phyloP scores from a whole-genome alignment of 1,140 invertebrate species.

The Holcopasites calliopsidis region DNA sequence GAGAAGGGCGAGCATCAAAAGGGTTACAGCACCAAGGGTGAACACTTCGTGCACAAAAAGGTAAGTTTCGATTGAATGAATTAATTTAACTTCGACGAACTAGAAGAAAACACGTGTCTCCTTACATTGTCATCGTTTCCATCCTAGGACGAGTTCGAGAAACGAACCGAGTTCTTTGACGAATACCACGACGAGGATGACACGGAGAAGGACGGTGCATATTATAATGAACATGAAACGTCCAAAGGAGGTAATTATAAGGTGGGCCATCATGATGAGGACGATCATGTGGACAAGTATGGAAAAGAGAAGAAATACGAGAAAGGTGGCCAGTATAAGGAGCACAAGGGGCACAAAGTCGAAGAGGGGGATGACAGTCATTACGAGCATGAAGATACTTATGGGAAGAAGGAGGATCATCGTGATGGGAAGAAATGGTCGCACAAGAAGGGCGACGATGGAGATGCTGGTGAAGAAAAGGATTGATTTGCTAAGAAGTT shows the following conservation, averaged over 20 bases:
- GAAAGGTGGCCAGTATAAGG: constrained; percentile 81
- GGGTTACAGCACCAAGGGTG: constrained; percentile 79
- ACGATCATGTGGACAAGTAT: constrained; percentile 79
- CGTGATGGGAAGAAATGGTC: constrained; percentile 82
- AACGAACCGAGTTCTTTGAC: constrained; percentile 80
- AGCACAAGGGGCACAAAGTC: constrained; percentile 81
- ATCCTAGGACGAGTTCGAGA: constrained; percentile 78
- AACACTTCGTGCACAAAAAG: constrained; percentile 79
- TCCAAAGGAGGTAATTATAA: constrained; percentile 78
- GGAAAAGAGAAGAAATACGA: constrained; percentile 81
- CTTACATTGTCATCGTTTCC: neutral
- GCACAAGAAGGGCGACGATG: constrained; percentile 77
- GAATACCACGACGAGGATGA: constrained; percentile 78
- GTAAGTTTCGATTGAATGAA: constrained; percentile 37
- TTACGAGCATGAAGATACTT: constrained; percentile 75
- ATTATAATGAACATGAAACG: constrained; percentile 68
- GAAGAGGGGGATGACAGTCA: constrained; percentile 81
- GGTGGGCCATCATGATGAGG: constrained; percentile 77
- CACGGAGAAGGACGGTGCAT: constrained; percentile 73
- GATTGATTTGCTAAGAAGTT: constrained; percentile 1
- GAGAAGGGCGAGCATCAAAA: constrained; percentile 78
- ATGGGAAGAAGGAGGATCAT: constrained; percentile 78
- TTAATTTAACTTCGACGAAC: neutral
- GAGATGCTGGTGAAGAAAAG: constrained; percentile 32
- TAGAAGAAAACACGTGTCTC: neutral